Conservation (phyloP, 1,140 invertebrate species). For the Pseudomyrmex pallidus region DNA sequence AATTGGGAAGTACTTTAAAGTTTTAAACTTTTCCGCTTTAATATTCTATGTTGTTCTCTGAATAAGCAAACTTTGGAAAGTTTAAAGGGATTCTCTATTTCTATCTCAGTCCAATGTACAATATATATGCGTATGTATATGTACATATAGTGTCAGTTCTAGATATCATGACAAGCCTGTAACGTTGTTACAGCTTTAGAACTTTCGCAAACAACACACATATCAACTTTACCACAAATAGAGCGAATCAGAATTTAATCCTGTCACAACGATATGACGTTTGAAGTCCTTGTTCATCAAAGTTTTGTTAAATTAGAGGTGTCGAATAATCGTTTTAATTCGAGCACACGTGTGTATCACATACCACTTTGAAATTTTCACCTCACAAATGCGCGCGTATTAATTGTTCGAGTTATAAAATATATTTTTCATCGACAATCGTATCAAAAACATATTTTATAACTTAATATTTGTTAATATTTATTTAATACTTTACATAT, state of each 20-base stretch:
- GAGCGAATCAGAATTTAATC: conserved; percentile 9
- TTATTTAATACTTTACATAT: no score
- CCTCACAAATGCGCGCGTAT: no score
- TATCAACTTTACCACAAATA: not conserved
- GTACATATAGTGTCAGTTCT: not conserved
- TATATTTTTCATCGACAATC: no score
- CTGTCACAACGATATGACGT: not conserved
- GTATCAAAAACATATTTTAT: no score
- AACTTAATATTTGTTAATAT: no score
- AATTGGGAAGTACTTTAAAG: not conserved
- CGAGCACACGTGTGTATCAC: no score
- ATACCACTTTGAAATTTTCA: no score
- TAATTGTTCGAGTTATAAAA: no score
- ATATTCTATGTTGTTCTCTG: no score
- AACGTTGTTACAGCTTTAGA: conserved; percentile 24
- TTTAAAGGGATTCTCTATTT: conserved; percentile 26
- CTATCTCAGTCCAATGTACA: no score
- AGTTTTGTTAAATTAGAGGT: not conserved
- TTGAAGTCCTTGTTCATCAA: conserved; percentile 2
- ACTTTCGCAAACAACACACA: not conserved
- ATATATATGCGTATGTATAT: no score
- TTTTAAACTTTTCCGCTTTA: not conserved
- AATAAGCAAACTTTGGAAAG: conserved; percentile 1
- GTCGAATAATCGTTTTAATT: not conserved
- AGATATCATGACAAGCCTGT: not conserved